A percentile compares a stretch with the other conserved stretches of the same genome.
These are phyloP conservation scores for Euplexia lucipara DNA, from an alignment of 2,888 invertebrate species.

Conservation along the genomic window DNA sequence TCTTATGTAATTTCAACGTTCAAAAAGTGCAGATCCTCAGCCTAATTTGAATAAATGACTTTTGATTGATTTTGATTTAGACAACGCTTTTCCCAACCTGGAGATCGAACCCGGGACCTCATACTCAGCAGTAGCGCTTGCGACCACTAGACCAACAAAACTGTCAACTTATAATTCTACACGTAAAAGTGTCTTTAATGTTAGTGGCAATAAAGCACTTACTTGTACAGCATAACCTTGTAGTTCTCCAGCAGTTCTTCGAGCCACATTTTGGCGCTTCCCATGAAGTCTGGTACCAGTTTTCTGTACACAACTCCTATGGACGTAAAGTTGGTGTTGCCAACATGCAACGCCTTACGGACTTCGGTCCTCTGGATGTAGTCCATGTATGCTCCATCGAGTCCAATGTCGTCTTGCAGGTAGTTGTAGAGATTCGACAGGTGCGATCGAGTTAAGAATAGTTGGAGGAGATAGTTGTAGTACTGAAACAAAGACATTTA, in stretches of 20 bases:
- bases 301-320: conserved; percentile 88
- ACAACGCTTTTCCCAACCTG: too few species aligned
- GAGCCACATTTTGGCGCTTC: conserved; percentile 90
- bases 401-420: conserved; percentile 80
- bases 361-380: conserved; percentile 85
- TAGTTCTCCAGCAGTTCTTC: conserved; percentile 90
- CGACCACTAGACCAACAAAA: too few species aligned
- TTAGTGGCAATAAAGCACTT: conserved; percentile 65
- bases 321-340: conserved; percentile 87
- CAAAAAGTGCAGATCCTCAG: too few species aligned
- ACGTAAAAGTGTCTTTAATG: too few species aligned
- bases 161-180: too few species aligned
- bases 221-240: conserved; percentile 92
- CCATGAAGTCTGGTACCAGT: conserved; percentile 90
- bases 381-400: conserved; percentile 83
- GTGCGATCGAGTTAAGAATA: conserved; percentile 85
- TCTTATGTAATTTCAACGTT: too few species aligned
- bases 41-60: too few species aligned
- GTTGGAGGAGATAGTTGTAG: conserved; percentile 86
- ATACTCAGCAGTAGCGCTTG: too few species aligned
- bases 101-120: too few species aligned
- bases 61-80: too few species aligned
- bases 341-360: conserved; percentile 89
- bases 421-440: conserved; percentile 89
- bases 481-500: conserved; percentile 83